Conservation (phyloP, 2,797 vertebrate genomes). For the Toxotes lorentzi region DNA sequence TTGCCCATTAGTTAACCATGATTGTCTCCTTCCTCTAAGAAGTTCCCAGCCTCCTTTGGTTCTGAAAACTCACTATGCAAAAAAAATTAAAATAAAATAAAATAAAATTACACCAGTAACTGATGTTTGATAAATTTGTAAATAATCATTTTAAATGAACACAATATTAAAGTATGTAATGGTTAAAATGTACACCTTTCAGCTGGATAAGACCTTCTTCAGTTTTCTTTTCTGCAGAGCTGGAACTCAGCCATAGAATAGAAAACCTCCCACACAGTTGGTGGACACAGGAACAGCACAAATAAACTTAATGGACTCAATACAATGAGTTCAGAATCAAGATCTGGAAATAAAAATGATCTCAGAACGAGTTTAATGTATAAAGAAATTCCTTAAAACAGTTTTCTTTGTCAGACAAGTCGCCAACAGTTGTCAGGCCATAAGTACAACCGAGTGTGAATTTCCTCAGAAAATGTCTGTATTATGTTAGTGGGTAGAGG, state of each 20-base stretch:
- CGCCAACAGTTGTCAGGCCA: conserved; percentile 56
- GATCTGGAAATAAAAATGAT: conserved; percentile 15
- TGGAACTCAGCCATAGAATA: conserved; percentile 4
- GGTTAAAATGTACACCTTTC: not conserved
- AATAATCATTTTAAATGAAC: not conserved
- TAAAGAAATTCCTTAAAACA: conserved; percentile 58
- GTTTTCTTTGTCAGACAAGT: conserved; percentile 64
- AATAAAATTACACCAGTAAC: not conserved
- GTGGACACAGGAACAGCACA: not conserved
- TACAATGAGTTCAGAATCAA: conserved; percentile 4
- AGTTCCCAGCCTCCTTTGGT: conserved; percentile 51
- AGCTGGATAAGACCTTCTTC: not conserved
- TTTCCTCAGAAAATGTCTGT: conserved; percentile 74
- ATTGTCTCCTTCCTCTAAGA: conserved; percentile 69
- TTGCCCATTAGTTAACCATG: conserved; percentile 72
- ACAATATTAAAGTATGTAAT: not conserved
- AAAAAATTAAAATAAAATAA: not conserved
- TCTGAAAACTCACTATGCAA: conserved; percentile 36
- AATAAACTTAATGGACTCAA: not conserved
- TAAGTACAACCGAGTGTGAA: conserved; percentile 53
- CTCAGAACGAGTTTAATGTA: conserved; percentile 39
- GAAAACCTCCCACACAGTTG: conserved; percentile 11
- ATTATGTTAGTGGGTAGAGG: conserved; percentile 71
- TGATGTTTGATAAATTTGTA: not conserved
- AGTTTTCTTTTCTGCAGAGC: not conserved